phyloP scores from a whole-genome alignment of 2,888 invertebrate species.

The Netelia virgata region DNA sequence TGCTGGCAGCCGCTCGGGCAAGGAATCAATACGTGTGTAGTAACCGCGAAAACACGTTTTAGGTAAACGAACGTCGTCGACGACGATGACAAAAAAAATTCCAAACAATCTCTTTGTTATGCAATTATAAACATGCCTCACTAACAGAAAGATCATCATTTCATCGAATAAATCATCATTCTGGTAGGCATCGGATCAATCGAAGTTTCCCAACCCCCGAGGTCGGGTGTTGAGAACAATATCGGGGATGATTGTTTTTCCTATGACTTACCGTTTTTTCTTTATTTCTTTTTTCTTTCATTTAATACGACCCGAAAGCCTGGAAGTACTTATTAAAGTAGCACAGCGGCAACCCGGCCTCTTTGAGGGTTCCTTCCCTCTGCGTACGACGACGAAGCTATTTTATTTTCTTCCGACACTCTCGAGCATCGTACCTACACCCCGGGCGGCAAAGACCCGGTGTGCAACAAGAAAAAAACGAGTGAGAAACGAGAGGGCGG shows the following conservation, averaged over 20 bases:
- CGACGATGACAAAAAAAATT: slow-evolving; percentile 4
- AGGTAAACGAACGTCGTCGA: slow-evolving; percentile 21
- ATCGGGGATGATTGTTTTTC: no score
- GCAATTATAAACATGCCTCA: not conserved
- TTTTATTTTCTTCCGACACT: slow-evolving; percentile 34
- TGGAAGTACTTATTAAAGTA: not conserved
- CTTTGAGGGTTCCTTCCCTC: slow-evolving; percentile 16
- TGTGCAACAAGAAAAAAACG: not conserved
- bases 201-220: no score
- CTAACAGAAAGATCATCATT: not conserved
- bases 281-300: not conserved
- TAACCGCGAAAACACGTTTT: slow-evolving; percentile 74
- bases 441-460: not conserved
- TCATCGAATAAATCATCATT: no score
- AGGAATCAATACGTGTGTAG: slow-evolving; percentile 77
- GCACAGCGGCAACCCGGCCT: not conserved
- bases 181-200: no score
- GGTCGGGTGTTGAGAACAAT: no score
- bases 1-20: slow-evolving; percentile 63
- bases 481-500: not conserved
- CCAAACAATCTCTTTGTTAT: not conserved
- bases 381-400: slow-evolving; percentile 14
- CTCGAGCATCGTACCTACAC: not conserved
- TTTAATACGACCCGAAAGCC: not conserved
- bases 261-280: not conserved